Base-by-base conservation (phyloP, 2,113 vertebrate genomes). In the Acrocephalus kingi region DNA sequence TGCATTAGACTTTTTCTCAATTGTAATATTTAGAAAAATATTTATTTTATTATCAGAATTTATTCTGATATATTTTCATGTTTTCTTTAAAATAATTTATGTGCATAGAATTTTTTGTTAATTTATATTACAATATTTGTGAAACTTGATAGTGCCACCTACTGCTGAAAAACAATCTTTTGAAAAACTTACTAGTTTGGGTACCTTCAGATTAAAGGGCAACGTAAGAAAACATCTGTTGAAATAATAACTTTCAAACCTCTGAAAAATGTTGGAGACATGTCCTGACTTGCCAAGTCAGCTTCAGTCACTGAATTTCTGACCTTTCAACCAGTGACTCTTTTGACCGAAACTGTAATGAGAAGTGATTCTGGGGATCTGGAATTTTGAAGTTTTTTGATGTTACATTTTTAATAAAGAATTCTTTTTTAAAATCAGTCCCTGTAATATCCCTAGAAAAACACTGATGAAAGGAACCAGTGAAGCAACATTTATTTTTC, bases 131-230 rank as follows among this genome's bases (percentile, higher is more conserved):
- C 17, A 63, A 45, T 87, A 90, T 71, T 69, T 81, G 37, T 43
- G 39, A 90, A 95, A 94, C 91, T 94, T 94, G 72, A 75, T 74
- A 79, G 91, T 97, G 96, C 96, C 95, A 95, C 74, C 96, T 97
- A 68, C 93, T 97, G 96, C 94, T 89, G 61, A 92, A 89, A 91
- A 88, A 28, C 41, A 74, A 48, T 87, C 72, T 63, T 89, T 95
- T 87, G 28, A 80, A 75, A 35, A 79, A 39, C 6, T 84, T 74
- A 19, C 15, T 56, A 15, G 31, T 68, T 88, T 75, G 63, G 3
- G 2, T 76, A 77, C 39, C 45, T 93, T 68, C 30, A 82, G 77
- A 84, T 76, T 85, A 52, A 90, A 61, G 41, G 25, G 25, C 33
- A 88, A 11, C 35, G 31, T 62, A 74, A 48, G 56, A 91, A 87